Conservation (phyloP, 2,113 vertebrate species). For the Antennarius striatus region DNA sequence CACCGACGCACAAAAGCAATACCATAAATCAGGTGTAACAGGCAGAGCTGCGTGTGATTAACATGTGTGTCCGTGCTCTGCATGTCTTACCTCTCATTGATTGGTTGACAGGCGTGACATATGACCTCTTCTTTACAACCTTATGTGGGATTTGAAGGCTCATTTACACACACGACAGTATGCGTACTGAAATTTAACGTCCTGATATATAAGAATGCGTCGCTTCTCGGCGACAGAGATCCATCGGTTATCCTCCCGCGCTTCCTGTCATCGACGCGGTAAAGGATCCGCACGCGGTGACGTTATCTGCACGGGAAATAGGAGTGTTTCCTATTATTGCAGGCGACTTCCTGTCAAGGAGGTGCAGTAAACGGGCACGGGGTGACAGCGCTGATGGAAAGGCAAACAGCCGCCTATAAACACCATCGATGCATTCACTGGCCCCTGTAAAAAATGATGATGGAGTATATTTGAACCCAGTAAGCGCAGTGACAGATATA, state of each 20-base stretch:
- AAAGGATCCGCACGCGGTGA: conserved; percentile 1
- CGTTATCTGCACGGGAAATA: conserved; percentile 1
- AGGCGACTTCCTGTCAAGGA: conserved; percentile 36
- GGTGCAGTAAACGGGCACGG: conserved; percentile 36
- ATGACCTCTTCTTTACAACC: conserved; percentile 9
- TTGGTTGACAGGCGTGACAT: conserved; percentile 23
- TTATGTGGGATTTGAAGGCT: conserved; percentile 12
- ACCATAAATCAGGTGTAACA: conserved; percentile 31
- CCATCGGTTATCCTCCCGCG: neutral
- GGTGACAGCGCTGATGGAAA: conserved; percentile 64
- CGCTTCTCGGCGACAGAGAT: neutral
- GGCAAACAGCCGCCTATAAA: conserved; percentile 71
- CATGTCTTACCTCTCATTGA: conserved; percentile 30
- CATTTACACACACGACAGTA: neutral
- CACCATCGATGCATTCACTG: conserved; percentile 62
- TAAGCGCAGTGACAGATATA: conserved; percentile 68
- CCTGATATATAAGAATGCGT: neutral
- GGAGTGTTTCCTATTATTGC: neutral
- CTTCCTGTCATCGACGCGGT: too few relatives aligned
- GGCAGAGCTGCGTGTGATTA: conserved; percentile 39
- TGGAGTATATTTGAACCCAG: conserved; percentile 68
- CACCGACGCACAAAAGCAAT: neutral
- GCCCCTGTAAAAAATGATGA: conserved; percentile 66
- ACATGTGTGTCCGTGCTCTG: conserved; percentile 24
- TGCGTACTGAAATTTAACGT: neutral